phyloP scores from a whole-genome alignment of 1,140 invertebrate species.

The Cryptotermes secundus region DNA sequence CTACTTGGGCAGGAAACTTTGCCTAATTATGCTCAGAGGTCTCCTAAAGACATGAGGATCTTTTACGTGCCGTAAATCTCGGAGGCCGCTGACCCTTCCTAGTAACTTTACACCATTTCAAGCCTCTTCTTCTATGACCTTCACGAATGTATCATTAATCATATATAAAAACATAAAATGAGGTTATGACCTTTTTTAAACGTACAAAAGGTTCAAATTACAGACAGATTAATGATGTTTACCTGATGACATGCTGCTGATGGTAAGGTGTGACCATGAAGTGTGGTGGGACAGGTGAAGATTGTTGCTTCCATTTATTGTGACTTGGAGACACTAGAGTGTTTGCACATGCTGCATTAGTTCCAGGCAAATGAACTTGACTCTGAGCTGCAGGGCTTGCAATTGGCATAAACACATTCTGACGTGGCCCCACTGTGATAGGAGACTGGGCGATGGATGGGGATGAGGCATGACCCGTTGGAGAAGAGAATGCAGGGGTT shows the following conservation, averaged over 20 bases:
- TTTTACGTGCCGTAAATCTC: too few species aligned
- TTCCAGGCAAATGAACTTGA: not conserved
- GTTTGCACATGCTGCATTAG: slow-evolving; percentile 43
- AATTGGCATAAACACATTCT: slow-evolving; percentile 86
- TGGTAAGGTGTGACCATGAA: slow-evolving; percentile 51
- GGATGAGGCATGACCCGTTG: slow-evolving; percentile 66
- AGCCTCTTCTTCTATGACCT: too few species aligned
- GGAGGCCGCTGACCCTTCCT: too few species aligned
- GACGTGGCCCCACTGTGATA: slow-evolving; percentile 59
- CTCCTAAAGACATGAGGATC: too few species aligned
- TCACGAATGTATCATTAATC: too few species aligned
- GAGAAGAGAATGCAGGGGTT: slow-evolving; percentile 82
- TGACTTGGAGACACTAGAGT: slow-evolving; percentile 34
- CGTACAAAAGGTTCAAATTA: too few species aligned
- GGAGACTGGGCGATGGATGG: slow-evolving; percentile 67
- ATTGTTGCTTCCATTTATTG: slow-evolving; percentile 50
- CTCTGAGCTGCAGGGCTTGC: slow-evolving; percentile 58
- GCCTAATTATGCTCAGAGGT: too few species aligned
- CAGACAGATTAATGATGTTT: too few species aligned
- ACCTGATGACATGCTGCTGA: slow-evolving; percentile 53
- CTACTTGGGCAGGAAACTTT: too few species aligned
- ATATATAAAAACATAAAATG: too few species aligned
- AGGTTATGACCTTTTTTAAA: too few species aligned
- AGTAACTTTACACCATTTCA: too few species aligned
- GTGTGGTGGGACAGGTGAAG: slow-evolving; percentile 51